Conservation (phyloP, 2,113 vertebrate species). For the Acinonyx jubatus region DNA sequence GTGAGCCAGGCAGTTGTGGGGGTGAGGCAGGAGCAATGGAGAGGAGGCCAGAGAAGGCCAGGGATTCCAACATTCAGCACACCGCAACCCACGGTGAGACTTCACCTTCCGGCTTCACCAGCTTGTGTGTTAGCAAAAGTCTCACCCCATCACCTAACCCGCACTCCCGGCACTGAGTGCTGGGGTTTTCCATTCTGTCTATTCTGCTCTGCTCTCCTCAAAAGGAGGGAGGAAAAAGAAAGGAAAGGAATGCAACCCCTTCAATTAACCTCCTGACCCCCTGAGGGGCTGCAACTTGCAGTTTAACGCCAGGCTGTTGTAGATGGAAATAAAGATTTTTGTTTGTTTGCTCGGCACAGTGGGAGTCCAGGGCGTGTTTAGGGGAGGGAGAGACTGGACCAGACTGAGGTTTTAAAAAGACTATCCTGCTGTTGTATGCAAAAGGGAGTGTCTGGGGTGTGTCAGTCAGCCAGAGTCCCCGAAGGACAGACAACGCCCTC, state of each 20-base stretch:
- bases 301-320: neutral
- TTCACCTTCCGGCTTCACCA: neutral
- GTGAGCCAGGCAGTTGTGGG: fast-evolving
- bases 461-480: neutral
- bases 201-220: neutral
- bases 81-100: neutral
- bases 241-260: neutral
- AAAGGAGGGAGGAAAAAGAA: neutral
- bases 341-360: neutral
- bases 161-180: neutral
- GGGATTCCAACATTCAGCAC: neutral
- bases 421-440: neutral
- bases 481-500: neutral
- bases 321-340: neutral
- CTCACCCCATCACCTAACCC: neutral
- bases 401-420: neutral
- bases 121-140: too few relatives aligned
- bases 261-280: neutral
- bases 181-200: neutral
- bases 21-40: neutral
- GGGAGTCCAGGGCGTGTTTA: neutral
- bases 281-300: neutral
- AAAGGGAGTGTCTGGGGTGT: neutral
- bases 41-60: neutral
- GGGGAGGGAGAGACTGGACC: neutral